These are phyloP conservation scores for Gnathonemus echidnorhynchus DNA, from an alignment of 2,113 vertebrate species.

Conservation along the genomic window DNA sequence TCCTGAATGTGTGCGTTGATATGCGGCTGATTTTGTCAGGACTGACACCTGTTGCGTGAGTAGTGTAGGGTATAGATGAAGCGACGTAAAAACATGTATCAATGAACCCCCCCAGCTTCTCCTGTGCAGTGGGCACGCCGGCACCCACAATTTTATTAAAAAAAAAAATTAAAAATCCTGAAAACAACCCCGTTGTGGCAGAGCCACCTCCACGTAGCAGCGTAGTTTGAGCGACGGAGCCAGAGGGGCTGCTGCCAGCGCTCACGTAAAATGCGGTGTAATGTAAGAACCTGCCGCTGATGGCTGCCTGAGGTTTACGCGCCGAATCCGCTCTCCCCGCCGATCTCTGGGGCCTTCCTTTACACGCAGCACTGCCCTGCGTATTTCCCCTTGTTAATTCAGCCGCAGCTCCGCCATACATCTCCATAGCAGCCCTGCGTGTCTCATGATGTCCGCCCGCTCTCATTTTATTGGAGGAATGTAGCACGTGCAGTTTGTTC, in stretches of 20 bases:
- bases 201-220: background rate
- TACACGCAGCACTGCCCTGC: background rate
- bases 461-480: background rate
- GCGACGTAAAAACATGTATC: background rate
- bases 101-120: too few species aligned
- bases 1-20: background rate
- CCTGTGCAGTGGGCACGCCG: background rate
- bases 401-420: background rate
- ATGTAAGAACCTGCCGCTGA: constrained; percentile 32
- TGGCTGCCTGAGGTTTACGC: background rate
- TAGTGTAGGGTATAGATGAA: background rate
- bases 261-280: constrained; percentile 23
- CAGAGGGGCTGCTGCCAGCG: background rate
- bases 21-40: background rate
- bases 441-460: background rate
- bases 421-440: background rate
- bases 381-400: constrained; percentile 2
- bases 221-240: background rate
- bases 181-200: background rate
- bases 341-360: background rate
- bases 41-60: background rate
- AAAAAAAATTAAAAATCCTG: background rate
- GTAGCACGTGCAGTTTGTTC: background rate
- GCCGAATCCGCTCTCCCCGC: background rate
- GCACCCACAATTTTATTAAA: background rate